Percentiles rank a stretch among this genome's conserved stretches.
These are phyloP conservation scores for Abrostola tripartita DNA, from an alignment of 2,888 invertebrate species.

Conservation along the genomic window DNA sequence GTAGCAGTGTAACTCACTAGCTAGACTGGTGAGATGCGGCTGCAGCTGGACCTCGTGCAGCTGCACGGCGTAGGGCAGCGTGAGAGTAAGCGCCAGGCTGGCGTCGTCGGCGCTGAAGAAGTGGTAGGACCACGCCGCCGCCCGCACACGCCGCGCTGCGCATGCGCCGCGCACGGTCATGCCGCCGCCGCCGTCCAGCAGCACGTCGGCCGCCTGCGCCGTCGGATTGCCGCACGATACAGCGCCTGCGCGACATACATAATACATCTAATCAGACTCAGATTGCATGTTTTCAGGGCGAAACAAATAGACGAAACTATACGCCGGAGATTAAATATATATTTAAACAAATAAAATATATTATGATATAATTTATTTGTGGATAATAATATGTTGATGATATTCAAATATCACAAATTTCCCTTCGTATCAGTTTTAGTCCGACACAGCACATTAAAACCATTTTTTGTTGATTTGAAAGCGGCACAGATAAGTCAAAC, in stretches of 20 bases:
- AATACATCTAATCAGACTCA: background rate
- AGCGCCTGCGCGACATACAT: slow-evolving; percentile 78
- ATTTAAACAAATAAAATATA: too few relatives aligned
- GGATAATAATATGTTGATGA: too few relatives aligned
- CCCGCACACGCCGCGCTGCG: slow-evolving; percentile 94
- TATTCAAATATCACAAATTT: too few relatives aligned
- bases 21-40: slow-evolving; percentile 94
- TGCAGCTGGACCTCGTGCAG: slow-evolving; percentile 96
- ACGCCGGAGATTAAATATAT: background rate
- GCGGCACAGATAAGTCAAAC: too few relatives aligned
- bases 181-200: slow-evolving; percentile 91
- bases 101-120: slow-evolving; percentile 96
- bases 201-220: slow-evolving; percentile 95
- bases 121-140: slow-evolving; percentile 98
- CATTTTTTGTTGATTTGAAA: background rate
- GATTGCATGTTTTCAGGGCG: background rate
- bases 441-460: background rate
- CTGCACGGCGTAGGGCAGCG: slow-evolving; percentile 95
- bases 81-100: slow-evolving; percentile 95
- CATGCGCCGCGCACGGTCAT: slow-evolving; percentile 89
- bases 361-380: too few relatives aligned
- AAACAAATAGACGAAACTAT: background rate
- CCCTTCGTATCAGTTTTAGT: too few relatives aligned
- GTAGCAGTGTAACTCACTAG: slow-evolving; percentile 85
- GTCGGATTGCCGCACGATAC: slow-evolving; percentile 94